Percentiles rank a stretch among this genome's conserved stretches.
Conservation (phyloP, 2,113 vertebrate species). For the Pao palembangensis region DNA sequence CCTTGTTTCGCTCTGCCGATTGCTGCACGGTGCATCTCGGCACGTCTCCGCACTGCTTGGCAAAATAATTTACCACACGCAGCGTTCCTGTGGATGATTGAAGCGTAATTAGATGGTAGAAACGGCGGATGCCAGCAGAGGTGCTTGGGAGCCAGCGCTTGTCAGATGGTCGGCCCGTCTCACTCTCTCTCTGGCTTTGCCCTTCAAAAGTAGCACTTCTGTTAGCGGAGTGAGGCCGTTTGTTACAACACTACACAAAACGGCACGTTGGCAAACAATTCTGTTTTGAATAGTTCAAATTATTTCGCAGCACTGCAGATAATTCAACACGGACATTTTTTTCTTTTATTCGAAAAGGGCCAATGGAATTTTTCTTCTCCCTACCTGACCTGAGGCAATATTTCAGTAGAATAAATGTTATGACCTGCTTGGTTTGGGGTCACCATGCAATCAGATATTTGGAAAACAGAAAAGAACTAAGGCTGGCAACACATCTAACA, state of each 20-base stretch:
- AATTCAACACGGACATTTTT: not conserved
- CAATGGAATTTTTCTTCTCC: not conserved
- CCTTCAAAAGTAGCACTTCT: conserved; percentile 69
- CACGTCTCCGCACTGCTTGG: conserved; percentile 55
- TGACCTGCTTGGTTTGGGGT: no score
- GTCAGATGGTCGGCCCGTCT: conserved; percentile 69
- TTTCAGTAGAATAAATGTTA: no score
- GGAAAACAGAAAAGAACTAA: no score
- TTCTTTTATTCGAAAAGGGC: not conserved
- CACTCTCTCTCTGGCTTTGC: conserved; percentile 63
- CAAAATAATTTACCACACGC: conserved; percentile 76
- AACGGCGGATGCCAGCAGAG: conserved; percentile 66
- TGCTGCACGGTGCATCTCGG: conserved; percentile 40
- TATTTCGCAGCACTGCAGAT: conserved; percentile 22
- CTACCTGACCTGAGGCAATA: not conserved
- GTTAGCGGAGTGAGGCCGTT: conserved; percentile 21
- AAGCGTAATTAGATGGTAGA: conserved; percentile 76
- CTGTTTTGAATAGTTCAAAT: no score
- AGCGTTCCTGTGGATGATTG: conserved; percentile 71
- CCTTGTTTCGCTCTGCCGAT: conserved; percentile 33
- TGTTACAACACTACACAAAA: conserved; percentile 6
- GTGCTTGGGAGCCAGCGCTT: conserved; percentile 52
- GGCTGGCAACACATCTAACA: no score
- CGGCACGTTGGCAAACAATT: not conserved
- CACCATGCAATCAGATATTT: no score